Evolutionary conservation across 2,888 invertebrate genomes (phyloP), one percentile per base, ranked within the genome.

Genomic region (Drosophila anomelani): DNA sequence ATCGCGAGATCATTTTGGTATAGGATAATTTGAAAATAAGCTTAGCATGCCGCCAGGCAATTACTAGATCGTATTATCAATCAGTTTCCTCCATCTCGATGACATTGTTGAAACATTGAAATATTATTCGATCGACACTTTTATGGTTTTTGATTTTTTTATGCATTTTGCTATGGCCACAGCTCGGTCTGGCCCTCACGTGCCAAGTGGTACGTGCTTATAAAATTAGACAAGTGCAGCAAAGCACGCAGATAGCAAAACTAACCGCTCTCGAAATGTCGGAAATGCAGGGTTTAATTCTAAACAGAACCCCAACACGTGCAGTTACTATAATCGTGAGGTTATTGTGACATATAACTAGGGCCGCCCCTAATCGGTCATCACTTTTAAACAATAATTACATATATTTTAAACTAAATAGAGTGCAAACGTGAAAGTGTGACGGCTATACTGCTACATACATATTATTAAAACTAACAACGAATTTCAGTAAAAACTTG

Each of bases 31-130:
- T 47, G 41, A 55, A 68, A 81, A 78, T 78, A 63, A 38, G 53
- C 51, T 13, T 88, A 56, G 83, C 83, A 83, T 84, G 83, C 41
- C 53, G 56, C 47, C 34, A 29, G 41, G 55, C 77, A 84, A 88
- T 84, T 84, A 84, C 79, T 4, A 23, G 36, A 29, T 34, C 39
- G 32, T 10, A 15, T 17, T 56, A 56, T 44, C 46, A 46, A 20
- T 20, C 2, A 8, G 39, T 26, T 67, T 67, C 69, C 53, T 34
- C 60, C 20, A 29, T 20, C 10, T 10, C 17, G 20, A 26, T 39
- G 67, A 8, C 61, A 62, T 29, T 54, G 54, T 29, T 10, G 36
- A 39, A 39, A 39, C 38, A 53, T 36, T 36, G 23, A 53, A 53
- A 53, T 15, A 36, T 23, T 23, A 15, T 26, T 39, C 15, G 62